phyloP scores from a whole-genome alignment of 1,140 invertebrate species.

The Chionoecetes opilio region DNA sequence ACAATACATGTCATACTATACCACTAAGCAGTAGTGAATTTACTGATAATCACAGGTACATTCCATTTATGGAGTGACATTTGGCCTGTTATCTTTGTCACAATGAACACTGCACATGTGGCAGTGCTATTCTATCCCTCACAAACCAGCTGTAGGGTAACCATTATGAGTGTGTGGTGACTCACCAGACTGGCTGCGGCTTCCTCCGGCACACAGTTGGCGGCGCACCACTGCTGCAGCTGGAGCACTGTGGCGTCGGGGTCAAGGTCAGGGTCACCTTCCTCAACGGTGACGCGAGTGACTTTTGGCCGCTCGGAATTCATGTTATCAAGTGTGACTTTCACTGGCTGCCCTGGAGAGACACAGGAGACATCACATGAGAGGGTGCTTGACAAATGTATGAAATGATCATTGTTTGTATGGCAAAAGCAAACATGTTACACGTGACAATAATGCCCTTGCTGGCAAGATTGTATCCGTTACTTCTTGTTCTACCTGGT shows the following conservation, averaged over 20 bases:
- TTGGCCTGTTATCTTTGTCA: too few relatives aligned
- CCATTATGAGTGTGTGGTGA: background rate
- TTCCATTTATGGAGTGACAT: too few relatives aligned
- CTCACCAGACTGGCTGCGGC: background rate
- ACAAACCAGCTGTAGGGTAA: background rate
- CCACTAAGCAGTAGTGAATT: too few relatives aligned
- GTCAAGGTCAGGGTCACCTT: background rate
- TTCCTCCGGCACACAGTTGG: background rate
- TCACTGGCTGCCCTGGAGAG: background rate
- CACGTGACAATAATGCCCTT: background rate
- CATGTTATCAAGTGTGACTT: background rate
- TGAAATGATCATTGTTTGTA: background rate
- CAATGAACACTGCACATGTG: background rate
- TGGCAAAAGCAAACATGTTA: background rate
- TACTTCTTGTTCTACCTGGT: too few relatives aligned
- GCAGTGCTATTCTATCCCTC: background rate
- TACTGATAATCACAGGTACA: too few relatives aligned
- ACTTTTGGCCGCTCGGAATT: background rate
- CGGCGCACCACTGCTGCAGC: background rate
- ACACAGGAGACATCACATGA: background rate
- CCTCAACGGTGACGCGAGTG: background rate
- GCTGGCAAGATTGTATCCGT: too few relatives aligned
- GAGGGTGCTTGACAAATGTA: background rate
- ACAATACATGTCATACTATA: background rate
- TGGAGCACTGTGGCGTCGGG: background rate